A percentile compares a stretch with the other conserved stretches of the same genome.
These are phyloP conservation scores for Hydrozoanthus gracilis DNA, from an alignment of 92 coral and sea anemone genomes.

Conservation along the genomic window DNA sequence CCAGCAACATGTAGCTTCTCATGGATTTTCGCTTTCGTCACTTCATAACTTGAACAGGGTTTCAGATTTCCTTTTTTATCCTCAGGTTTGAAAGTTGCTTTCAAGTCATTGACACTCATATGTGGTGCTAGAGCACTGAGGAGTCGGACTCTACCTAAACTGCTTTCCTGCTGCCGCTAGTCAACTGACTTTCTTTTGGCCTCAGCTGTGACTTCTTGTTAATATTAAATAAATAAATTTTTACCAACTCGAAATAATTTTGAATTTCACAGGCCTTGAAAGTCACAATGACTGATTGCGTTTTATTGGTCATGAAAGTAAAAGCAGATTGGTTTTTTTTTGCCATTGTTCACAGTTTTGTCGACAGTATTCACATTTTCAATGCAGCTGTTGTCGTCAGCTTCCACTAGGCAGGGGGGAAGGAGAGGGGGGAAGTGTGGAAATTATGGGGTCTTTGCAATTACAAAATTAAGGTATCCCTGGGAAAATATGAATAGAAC, in stretches of 20 bases:
- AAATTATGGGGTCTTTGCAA: no score
- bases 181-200: slow-evolving; percentile 23
- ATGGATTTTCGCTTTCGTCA: slow-evolving; percentile 62
- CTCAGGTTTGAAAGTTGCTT: slow-evolving; percentile 20
- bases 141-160: slow-evolving; percentile 34
- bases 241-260: neutral
- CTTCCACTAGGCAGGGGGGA: no score
- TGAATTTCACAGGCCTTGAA: neutral
- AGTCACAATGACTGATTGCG: neutral
- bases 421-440: no score
- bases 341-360: no score
- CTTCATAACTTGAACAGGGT: slow-evolving; percentile 41
- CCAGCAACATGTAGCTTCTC: slow-evolving; percentile 49
- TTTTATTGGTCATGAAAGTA: no score
- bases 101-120: slow-evolving; percentile 48
- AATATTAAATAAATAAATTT: neutral
- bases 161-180: slow-evolving; percentile 26
- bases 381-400: no score
- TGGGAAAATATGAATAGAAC: no score
- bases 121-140: slow-evolving; percentile 60
- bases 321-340: neutral
- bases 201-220: neutral
- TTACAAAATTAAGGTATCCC: no score
- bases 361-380: no score
- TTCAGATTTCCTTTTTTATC: slow-evolving; percentile 13